These are phyloP conservation scores for Neosalanx taihuensis DNA, from an alignment of 2,797 vertebrate genomes.

Conservation along the genomic window DNA sequence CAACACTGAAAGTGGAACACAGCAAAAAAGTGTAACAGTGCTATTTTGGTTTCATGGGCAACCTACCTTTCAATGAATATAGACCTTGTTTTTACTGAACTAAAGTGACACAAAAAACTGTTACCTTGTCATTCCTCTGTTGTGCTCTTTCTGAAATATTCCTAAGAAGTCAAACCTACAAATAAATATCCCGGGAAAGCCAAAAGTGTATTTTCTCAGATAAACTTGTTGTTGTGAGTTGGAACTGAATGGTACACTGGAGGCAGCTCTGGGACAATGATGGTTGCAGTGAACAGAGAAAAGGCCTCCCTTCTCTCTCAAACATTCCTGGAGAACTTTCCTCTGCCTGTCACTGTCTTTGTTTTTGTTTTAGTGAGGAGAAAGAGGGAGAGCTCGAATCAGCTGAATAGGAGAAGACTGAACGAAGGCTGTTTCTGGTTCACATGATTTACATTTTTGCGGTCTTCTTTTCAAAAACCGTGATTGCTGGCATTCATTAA, in stretches of 20 bases:
- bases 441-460: not conserved
- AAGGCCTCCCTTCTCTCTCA: constrained; percentile 11
- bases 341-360: constrained; percentile 16
- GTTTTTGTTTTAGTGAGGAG: constrained; percentile 24
- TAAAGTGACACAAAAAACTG: constrained; percentile 19
- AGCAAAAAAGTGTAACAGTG: constrained; percentile 61
- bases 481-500: not conserved
- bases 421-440: not conserved
- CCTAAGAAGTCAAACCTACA: not conserved
- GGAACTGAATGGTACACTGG: constrained; percentile 18
- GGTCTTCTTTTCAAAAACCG: not conserved
- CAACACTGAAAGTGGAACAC: constrained; percentile 55
- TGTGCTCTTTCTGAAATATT: not conserved
- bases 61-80: constrained; percentile 52
- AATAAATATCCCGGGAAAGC: not conserved
- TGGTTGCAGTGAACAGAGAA: constrained; percentile 18
- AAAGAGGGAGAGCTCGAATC: not conserved
- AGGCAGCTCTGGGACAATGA: constrained; percentile 32
- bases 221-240: not conserved
- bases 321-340: constrained; percentile 16
- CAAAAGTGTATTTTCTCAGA: too few species aligned
- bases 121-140: not conserved
- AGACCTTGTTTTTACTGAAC: constrained; percentile 26
- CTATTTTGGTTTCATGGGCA: constrained; percentile 61
- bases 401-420: not conserved